These are phyloP conservation scores for Dolichallabes microphthalmus DNA, from an alignment of 2,113 vertebrate species.

Conservation along the genomic window DNA sequence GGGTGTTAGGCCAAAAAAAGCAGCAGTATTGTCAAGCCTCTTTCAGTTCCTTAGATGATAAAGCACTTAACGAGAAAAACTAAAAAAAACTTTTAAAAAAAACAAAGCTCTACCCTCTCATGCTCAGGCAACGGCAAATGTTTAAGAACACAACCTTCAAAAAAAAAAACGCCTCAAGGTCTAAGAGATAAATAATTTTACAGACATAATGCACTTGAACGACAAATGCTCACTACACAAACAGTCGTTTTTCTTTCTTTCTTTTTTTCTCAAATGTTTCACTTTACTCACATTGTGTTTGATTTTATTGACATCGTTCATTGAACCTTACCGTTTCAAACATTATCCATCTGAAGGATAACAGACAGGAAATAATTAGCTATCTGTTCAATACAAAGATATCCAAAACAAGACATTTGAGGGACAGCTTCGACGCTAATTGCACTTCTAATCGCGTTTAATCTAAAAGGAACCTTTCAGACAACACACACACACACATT, in stretches of 20 bases:
- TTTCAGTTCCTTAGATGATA: constrained; percentile 63
- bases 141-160: constrained; percentile 64
- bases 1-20: constrained; percentile 64
- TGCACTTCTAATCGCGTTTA: constrained; percentile 66
- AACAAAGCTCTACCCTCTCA: constrained; percentile 66
- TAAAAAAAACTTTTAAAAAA: background rate
- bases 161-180: constrained; percentile 43
- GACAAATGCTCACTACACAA: constrained; percentile 39
- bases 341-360: constrained; percentile 53
- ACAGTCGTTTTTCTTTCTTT: constrained; percentile 14
- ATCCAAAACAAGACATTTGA: constrained; percentile 54
- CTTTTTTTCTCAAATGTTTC: background rate
- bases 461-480: constrained; percentile 56
- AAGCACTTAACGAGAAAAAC: constrained; percentile 54
- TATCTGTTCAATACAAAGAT: constrained; percentile 31
- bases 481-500: constrained; percentile 28
- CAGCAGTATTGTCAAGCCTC: constrained; percentile 66
- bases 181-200: constrained; percentile 47
- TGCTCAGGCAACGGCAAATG: constrained; percentile 66
- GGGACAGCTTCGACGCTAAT: constrained; percentile 48
- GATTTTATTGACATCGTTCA: constrained; percentile 11
- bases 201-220: constrained; percentile 63
- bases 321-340: constrained; percentile 17
- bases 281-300: background rate
- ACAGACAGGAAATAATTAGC: constrained; percentile 31